Conservation (phyloP, 37 sponge, comb jelly and placozoan genomes). For the Mnemiopsis leidyi region DNA sequence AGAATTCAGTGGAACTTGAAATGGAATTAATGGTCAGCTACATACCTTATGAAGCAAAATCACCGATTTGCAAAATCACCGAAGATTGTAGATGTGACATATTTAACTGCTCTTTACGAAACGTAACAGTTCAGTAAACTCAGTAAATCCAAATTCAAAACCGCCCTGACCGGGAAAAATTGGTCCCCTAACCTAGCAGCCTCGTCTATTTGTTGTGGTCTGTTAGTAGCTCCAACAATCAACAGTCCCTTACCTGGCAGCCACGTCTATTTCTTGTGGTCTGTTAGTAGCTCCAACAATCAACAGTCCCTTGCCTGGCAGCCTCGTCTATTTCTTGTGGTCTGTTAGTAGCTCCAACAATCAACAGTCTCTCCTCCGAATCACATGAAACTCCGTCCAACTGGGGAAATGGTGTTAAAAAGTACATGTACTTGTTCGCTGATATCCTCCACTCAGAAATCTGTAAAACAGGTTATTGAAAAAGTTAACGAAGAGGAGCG, state of each 20-base stretch:
- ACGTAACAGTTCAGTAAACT: no score
- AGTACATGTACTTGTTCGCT: no score
- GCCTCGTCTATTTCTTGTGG: conserved; percentile 99
- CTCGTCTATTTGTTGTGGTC: conserved; percentile 99
- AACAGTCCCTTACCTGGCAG: conserved; percentile 77
- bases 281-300: conserved; percentile 76
- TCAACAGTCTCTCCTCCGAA: conserved; percentile 79
- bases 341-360: conserved; percentile 78
- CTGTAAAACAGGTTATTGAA: not conserved
- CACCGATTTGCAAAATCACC: no score
- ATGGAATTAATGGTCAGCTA: no score
- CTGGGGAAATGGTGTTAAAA: no score
- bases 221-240: conserved; percentile 73
- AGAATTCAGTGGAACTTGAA: no score
- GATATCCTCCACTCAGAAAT: not conserved
- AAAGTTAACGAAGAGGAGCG: not conserved
- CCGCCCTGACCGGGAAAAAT: no score
- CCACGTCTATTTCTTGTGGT: conserved; percentile 99
- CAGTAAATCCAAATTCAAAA: no score
- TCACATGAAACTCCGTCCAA: conserved; percentile 89
- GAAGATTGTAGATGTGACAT: no score
- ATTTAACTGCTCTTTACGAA: no score
- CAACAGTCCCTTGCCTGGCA: conserved; percentile 74
- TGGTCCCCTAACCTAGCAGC: conserved; percentile 78
- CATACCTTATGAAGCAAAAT: no score